Evolutionary conservation across 2,888 invertebrate genomes (phyloP).

Genomic region (Agrilus cyanescens): DNA sequence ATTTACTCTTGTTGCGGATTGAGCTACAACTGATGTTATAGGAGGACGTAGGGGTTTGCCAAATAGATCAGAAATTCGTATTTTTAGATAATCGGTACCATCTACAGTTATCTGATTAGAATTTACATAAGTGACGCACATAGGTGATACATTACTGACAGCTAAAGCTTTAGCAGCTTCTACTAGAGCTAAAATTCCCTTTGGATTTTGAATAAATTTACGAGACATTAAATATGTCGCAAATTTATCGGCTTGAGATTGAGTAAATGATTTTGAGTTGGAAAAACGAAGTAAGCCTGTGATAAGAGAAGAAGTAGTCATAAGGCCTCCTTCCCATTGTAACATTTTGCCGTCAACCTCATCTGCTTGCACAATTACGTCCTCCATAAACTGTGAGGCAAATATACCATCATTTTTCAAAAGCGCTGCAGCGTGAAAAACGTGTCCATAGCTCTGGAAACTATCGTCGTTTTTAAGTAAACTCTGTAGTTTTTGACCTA

Average conservation of each 20-base stretch:
- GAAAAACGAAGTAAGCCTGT: conserved; percentile 40
- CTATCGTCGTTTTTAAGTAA: conserved; percentile 78
- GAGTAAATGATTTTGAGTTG: conserved; percentile 56
- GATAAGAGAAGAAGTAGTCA: conserved; percentile 56
- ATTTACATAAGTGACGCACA: conserved; percentile 71
- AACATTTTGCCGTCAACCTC: conserved; percentile 81
- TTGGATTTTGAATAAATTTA: conserved; percentile 75
- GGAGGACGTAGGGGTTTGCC: conserved; percentile 60
- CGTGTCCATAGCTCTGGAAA: conserved; percentile 61
- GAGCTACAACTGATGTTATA: conserved; percentile 57
- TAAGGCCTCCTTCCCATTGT: conserved; percentile 86
- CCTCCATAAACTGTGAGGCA: conserved; percentile 69
- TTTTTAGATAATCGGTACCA: conserved; percentile 56
- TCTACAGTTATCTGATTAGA: conserved; percentile 64
- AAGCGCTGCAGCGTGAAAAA: conserved; percentile 70
- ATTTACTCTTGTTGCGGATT: conserved; percentile 58
- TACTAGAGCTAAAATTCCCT: conserved; percentile 70
- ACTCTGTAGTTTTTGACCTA: conserved; percentile 60
- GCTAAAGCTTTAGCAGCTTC: conserved; percentile 55
- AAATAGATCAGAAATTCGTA: conserved; percentile 63
- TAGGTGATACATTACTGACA: conserved; percentile 53
- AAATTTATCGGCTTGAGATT: conserved; percentile 77
- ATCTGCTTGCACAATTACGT: conserved; percentile 89
- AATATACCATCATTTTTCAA: conserved; percentile 56
- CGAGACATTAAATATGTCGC: conserved; percentile 82